A percentile compares a stretch with the other conserved stretches of the same genome.
Conservation (phyloP, 2,888 invertebrate species). For the Parnassius orleans region DNA sequence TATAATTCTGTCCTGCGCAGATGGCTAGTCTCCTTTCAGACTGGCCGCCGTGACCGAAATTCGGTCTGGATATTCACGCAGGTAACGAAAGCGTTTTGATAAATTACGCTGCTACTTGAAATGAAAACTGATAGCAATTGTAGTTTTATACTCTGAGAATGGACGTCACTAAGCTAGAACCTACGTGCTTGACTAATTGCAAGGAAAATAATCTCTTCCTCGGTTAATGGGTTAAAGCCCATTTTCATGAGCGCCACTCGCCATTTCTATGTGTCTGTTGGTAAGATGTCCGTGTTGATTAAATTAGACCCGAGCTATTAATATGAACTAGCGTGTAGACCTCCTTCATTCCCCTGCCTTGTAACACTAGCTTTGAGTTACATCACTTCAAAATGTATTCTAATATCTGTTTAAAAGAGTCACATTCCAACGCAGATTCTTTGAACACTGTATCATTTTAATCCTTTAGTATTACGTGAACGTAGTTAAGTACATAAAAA, state of each 20-base stretch:
- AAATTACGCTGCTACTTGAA: no score
- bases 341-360: constrained; percentile 6
- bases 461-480: constrained; percentile 1
- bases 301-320: constrained; percentile 23
- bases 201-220: constrained; percentile 23
- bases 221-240: constrained; percentile 22
- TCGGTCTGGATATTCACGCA: no score
- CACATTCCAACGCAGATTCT: not conserved
- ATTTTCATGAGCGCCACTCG: constrained; percentile 22
- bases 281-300: constrained; percentile 22
- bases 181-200: constrained; percentile 17
- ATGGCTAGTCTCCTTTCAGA: no score
- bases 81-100: no score
- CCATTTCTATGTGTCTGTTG: constrained; percentile 14
- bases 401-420: not conserved
- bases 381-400: not conserved
- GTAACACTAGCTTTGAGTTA: not conserved
- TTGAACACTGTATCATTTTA: not conserved
- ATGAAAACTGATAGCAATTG: no score
- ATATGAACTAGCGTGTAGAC: constrained; percentile 16
- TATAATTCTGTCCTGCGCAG: no score
- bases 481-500: constrained; percentile 10
- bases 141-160: not conserved
- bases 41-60: no score
- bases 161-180: not conserved